These are phyloP conservation scores for Melanaphis sacchari DNA, from an alignment of 1,140 invertebrate species.

Conservation along the genomic window DNA sequence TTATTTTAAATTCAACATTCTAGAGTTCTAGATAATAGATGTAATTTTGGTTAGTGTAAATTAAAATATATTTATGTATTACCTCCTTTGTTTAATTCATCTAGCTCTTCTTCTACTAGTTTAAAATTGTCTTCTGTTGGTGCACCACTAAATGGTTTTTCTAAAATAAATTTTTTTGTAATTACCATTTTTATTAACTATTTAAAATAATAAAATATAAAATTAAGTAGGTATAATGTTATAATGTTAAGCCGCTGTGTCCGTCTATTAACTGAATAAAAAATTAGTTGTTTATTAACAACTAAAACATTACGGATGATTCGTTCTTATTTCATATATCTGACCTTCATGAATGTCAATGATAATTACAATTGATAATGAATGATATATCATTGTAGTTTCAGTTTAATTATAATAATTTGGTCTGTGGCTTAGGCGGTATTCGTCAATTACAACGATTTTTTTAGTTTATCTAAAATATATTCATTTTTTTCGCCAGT, in stretches of 20 bases:
- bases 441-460: no score
- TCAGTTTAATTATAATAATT: neutral
- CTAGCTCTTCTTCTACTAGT: conserved; percentile 72
- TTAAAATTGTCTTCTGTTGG: conserved; percentile 72
- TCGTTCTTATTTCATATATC: neutral
- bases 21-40: neutral
- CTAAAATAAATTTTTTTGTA: conserved; percentile 69
- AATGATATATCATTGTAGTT: neutral
- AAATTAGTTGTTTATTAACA: neutral
- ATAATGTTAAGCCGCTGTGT: neutral
- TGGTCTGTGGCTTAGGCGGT: neutral
- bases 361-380: neutral
- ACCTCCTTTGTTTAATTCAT: conserved; percentile 72
- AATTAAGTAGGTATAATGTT: neutral
- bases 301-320: neutral
- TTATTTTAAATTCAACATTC: neutral
- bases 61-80: conserved; percentile 53
- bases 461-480: neutral
- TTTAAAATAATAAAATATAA: neutral
- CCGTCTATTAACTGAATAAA: neutral
- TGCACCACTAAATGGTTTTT: conserved; percentile 71
- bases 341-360: conserved; percentile 56
- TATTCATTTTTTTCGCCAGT: no score
- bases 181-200: conserved; percentile 64
- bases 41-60: neutral